These are phyloP conservation scores for Acanthurus tractus DNA, from an alignment of 2,797 vertebrate genomes.

Conservation along the genomic window DNA sequence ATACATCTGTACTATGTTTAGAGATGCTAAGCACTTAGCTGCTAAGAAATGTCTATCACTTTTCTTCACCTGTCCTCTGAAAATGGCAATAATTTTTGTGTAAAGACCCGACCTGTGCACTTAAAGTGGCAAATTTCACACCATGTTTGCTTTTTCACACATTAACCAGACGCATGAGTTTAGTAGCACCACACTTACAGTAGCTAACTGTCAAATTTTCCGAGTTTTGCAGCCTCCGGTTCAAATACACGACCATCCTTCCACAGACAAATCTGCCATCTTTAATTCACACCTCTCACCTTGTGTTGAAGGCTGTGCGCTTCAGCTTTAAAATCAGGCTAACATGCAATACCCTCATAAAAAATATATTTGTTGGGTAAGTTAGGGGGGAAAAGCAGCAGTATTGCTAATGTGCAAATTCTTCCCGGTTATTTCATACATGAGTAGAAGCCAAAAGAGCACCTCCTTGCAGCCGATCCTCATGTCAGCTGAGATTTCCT, in stretches of 20 bases:
- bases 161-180: neutral
- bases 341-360: neutral
- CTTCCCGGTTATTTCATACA: conserved; percentile 14
- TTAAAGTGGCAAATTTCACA: conserved; percentile 14
- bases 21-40: neutral
- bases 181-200: neutral
- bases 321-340: neutral
- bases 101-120: conserved; percentile 1
- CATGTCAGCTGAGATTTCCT: conserved; percentile 33
- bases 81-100: neutral
- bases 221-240: conserved; percentile 1
- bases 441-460: conserved; percentile 15
- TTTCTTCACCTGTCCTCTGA: conserved; percentile 4
- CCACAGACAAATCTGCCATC: neutral
- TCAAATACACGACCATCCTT: neutral
- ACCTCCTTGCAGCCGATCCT: neutral
- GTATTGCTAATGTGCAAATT: conserved; percentile 18
- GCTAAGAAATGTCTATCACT: neutral
- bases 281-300: neutral
- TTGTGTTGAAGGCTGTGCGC: neutral
- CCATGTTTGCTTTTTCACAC: conserved; percentile 30
- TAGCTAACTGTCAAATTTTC: neutral
- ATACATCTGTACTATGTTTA: neutral
- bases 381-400: neutral
- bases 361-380: neutral